Evolutionary conservation across 2,888 invertebrate genomes (phyloP).

Genomic region (Lithophane semibrunnea): DNA sequence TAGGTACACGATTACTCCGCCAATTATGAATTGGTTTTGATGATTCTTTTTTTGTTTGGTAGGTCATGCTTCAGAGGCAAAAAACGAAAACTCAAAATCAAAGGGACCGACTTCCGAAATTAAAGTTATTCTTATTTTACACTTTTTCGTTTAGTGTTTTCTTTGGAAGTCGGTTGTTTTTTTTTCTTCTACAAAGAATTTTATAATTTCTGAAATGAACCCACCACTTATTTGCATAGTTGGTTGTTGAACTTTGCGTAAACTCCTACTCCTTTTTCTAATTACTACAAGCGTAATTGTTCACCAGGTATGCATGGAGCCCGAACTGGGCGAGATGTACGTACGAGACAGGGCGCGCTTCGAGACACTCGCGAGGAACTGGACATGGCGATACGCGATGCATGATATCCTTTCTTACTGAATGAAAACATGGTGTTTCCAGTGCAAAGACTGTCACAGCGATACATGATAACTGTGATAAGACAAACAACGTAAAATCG

Average conservation of each 20-base stretch:
- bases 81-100: too few species aligned
- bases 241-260: not conserved
- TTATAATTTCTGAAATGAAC: not conserved
- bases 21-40: too few species aligned
- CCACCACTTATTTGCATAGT: not conserved
- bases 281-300: slow-evolving; percentile 4
- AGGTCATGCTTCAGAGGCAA: too few species aligned
- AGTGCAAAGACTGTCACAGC: not conserved
- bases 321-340: slow-evolving; percentile 95
- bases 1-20: too few species aligned
- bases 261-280: not conserved
- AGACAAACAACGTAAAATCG: slow-evolving; percentile 15
- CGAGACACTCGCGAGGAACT: slow-evolving; percentile 94
- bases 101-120: too few species aligned
- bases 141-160: too few species aligned
- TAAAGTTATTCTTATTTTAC: too few species aligned
- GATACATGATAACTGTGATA: not conserved
- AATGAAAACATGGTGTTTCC: slow-evolving; percentile 20
- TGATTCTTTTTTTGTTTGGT: too few species aligned
- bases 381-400: slow-evolving; percentile 98
- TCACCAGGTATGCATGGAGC: slow-evolving; percentile 96
- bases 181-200: too few species aligned
- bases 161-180: too few species aligned
- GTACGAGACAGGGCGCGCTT: slow-evolving; percentile 93
- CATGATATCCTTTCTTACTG: slow-evolving; percentile 91